Base-by-base conservation (phyloP, 2,888 invertebrate genomes). In the Dicranocentrus wangi region DNA sequence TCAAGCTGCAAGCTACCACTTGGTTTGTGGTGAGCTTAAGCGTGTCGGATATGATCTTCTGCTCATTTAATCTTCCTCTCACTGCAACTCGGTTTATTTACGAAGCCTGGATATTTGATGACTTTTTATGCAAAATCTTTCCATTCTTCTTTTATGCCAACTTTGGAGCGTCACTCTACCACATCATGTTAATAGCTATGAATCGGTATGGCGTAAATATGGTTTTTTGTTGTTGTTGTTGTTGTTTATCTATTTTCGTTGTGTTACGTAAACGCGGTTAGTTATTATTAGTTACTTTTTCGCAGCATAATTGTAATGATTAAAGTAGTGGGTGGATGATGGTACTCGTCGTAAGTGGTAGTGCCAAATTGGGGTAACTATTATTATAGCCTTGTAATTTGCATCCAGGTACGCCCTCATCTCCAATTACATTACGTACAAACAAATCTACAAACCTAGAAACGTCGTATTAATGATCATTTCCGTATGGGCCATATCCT, bases 101-200 rank as follows among this genome's bases (percentile, higher is more conserved):
- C 88, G 93, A 95, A 90, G 91, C 92, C 79, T 96, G 96, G 96
- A 92, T 93, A 53, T 91, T 95, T 23, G 95, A 95, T 0, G 92
- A 92, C 21, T 91, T 91, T 1, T 90, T 95, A 42, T 96, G 95
- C 88, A 93, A 93, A 89, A 91, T 95, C 89, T 96, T 95, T 89
- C 95, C 95, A 0, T 93, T 96, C 86, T 92, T 96, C 86, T 95
- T 96, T 90, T 96, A 96, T 88, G 95, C 95, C 80, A 96, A 96
- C 88, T 95, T 95, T 69, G 95, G 95, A 0, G 94, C 95, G 2
- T 95, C 95, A 0, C 90, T 96, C 43, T 90, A 95, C 83, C 95
- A 94, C 87, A 95, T 96, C 94, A 95, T 95, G 69, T 95, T 95
- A 85, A 95, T 96, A 85, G 95, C 95, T 32, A 90, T 96, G 80